Evolutionary conservation across 1,140 invertebrate species (phyloP), one percentile per base, ranked within the genome.

Genomic region (Frieseomelitta varia): DNA sequence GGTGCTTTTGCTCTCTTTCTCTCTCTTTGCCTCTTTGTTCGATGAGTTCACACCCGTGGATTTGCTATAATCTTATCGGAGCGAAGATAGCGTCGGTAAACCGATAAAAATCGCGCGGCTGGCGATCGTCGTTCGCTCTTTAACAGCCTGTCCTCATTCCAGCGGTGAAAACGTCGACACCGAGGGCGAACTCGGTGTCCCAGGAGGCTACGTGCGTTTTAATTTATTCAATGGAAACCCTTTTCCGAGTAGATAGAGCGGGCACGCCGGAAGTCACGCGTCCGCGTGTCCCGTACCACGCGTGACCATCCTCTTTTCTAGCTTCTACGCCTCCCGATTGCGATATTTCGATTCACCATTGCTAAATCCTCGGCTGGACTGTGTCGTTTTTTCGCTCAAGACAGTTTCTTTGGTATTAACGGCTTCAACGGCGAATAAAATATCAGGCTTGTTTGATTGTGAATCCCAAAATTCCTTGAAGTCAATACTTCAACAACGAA

Each of bases 51-150:
- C 84, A 77, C 87, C 86, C 67, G 81, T 83, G 76, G 80, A 86
- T 88, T 73, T 56, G 87, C 87, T 90, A 47, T 47, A 90, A 90
- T 90, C 88, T 91, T 89, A 90, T 91, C 91, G 85, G 58, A 34
- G 55, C 47, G 39, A 76, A 88, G 88, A 90, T 91, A 91, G 63
- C 14, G 76, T 83, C 84, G 65, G 69, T 68, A 78, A 51, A 76
- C 55, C 63, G 84, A 89, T 89, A 89, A 88, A 86, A 86, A 47
- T 47, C 39, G 86, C 77, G 79, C 56, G 51, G 30, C 34, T 88
- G 39, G 69, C 77, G 39, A 73, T 73, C 71, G 76, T 39, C 61
- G 76, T 39, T 55, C 74, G 68, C 27, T 88, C 75, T 85, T 78
- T 81, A 78, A 69, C 80, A 47, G 34, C n/a, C 34, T 34, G 51